Conservation (phyloP, 2,113 vertebrate species). For the Nycticebus coucang region DNA sequence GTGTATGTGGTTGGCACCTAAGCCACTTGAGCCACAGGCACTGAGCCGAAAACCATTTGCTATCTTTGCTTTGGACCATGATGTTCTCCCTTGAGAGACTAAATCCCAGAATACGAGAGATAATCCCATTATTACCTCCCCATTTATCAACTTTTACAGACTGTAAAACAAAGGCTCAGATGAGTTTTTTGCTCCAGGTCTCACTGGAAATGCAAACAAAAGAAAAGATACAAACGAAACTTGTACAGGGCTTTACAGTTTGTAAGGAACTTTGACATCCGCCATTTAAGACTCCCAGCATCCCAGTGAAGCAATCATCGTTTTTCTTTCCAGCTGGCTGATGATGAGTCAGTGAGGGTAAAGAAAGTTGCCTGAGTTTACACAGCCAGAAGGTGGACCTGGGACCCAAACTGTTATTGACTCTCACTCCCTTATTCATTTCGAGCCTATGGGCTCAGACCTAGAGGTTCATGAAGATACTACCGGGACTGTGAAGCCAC, state of each 20-base stretch:
- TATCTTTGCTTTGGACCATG: slow-evolving; percentile 2
- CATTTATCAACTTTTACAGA: not conserved
- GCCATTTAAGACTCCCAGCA: not conserved
- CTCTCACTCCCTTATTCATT: not conserved
- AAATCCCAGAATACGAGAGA: not conserved
- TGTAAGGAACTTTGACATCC: not conserved
- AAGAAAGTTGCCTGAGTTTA: not conserved
- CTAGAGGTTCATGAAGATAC: not conserved
- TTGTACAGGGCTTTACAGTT: not conserved
- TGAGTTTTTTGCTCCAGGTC: not conserved
- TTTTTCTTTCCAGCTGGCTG: not conserved
- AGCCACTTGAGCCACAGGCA: too few relatives aligned
- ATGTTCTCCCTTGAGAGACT: not conserved
- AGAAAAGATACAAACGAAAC: not conserved
- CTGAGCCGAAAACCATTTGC: not conserved
- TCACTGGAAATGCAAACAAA: slow-evolving; percentile 21
- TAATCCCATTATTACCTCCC: not conserved
- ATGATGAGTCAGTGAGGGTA: not conserved
- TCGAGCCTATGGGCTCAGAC: not conserved
- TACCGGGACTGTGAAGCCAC: not conserved
- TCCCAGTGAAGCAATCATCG: not conserved
- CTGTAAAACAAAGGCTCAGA: not conserved
- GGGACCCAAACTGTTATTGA: not conserved
- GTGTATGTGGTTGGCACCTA: too few relatives aligned
- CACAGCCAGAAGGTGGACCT: not conserved